Base-by-base conservation (phyloP, 2,797 vertebrate genomes). In the Pangasius sanitwongsei region DNA sequence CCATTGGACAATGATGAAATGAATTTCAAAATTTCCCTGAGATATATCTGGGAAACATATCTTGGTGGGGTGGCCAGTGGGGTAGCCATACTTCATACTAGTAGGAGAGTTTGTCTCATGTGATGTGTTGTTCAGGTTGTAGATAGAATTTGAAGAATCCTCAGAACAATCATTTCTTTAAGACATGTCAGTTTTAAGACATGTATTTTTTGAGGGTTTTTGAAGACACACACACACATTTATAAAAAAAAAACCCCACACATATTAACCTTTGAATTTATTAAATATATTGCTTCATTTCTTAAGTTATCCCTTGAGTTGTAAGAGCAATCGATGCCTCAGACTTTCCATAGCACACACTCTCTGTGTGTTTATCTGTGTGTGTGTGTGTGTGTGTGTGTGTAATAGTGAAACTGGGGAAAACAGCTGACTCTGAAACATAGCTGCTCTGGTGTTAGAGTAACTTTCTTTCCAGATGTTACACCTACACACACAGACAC, bases 401-500 rank as follows among this genome's bases (percentile, higher is more conserved):
- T 44, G 70, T 63, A 34, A 59, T 31, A 78, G 86, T 83, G 16
- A 65, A 44, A 90, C 50, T 0, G 23, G 84, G 34, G 86, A 91
- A 78, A 57, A 53, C 89, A 89, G 67, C 89, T 90, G 89, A 83
- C 48, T 80, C 16, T 25, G 72, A 90, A 89, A 86, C 53, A 81
- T 72, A 70, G 65, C 70, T 90, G 61, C 53, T 87, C 69, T 91
- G 80, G 63, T 87, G 91, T 75, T 31, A 57, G 48, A 70, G 37
- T 90, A 86, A 85, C 55, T 69, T 86, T 34, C 9, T 20, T 81
- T 89, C 88, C 91, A 92, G 89, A 92, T 92, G 90, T 48, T 31
- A 69, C 83, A 89, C 75, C 63, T 63, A 77, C 82, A 87, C 74
- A 34, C 59, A 65, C 28, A 31, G 63, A 84, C 74, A 55, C 48